Evolutionary conservation across 2,797 vertebrate genomes (phyloP), one percentile per base, ranked within the genome.

Genomic region (Echeneis naucrates): DNA sequence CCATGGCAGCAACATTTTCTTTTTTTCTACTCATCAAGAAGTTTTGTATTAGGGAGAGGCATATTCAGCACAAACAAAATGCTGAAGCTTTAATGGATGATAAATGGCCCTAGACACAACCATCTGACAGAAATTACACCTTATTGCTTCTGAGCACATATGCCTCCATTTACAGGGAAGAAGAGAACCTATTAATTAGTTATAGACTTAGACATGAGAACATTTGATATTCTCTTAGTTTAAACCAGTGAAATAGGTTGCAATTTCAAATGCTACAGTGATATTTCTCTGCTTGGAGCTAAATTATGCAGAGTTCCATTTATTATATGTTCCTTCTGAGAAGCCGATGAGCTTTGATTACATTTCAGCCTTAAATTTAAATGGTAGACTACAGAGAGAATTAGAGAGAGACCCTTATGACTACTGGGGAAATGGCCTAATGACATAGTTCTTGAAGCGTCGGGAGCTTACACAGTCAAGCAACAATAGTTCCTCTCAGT

Each of bases 11-110:
- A 80, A 83, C 77, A 52, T 72, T 62, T 57, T 66, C 58, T n/a
- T 56, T 65, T 62, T 71, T 55, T 45, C 53, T 13, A n/a, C 53
- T 13, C 21, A 50, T 80, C 78, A 87, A 50, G 50, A 86, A 83
- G 73, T 88, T 89, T 85, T 73, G 75, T 83, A 60, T 86, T 86
- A 70, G 77, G 76, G 81, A 79, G 83, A 83, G 87, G 75, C 82
- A 79, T 75, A 80, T 87, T 91, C 88, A 92, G 77, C 82, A 82
- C 63, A 86, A 84, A 87, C 75, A 82, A 76, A 84, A 77, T 38
- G 51, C 8, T 17, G 32, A 62, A 50, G 51, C 61, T 73, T 78
- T 83, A 83, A 80, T 67, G 55, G 69, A 38, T 77, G 72, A 89
- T 52, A 59, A 84, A 82, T 78, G 68, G 32, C 48, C 56, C 32